Evolutionary conservation across 2,797 vertebrate species (phyloP).

Genomic region (Choloepus didactylus): DNA sequence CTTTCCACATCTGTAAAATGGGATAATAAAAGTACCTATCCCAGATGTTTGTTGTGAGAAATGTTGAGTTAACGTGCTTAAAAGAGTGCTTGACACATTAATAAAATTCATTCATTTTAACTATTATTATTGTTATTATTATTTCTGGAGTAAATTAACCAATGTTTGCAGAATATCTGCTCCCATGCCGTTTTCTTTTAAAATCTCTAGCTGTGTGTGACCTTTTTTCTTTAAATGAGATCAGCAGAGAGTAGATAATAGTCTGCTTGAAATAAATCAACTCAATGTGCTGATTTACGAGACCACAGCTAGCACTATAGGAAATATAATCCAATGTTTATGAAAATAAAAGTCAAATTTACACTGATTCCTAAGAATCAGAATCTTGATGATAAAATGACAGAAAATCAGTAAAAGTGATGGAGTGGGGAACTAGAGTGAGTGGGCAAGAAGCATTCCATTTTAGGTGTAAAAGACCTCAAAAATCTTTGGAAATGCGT

Average conservation of each 20-base stretch:
- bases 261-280: constrained; percentile 47
- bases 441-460: not conserved
- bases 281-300: not conserved
- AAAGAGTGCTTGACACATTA: not conserved
- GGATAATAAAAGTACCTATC: not conserved
- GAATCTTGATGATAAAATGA: not conserved
- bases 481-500: constrained; percentile 9
- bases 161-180: not conserved
- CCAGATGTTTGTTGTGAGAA: not conserved
- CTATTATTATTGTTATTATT: not conserved
- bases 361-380: not conserved
- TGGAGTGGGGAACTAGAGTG: too few relatives aligned
- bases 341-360: constrained; percentile 39
- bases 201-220: not conserved
- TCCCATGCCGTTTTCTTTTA: constrained; percentile 3
- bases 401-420: not conserved
- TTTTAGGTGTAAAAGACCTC: not conserved
- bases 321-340: not conserved
- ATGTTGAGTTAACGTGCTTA: not conserved
- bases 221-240: constrained; percentile 62
- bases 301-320: not conserved
- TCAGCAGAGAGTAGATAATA: constrained; percentile 18
- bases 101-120: not conserved
- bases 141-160: constrained; percentile 17
- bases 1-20: not conserved